Conservation (phyloP, 35 echinoderm and acorn worm genomes). For the Hemicentrotus pulcherrimus region DNA sequence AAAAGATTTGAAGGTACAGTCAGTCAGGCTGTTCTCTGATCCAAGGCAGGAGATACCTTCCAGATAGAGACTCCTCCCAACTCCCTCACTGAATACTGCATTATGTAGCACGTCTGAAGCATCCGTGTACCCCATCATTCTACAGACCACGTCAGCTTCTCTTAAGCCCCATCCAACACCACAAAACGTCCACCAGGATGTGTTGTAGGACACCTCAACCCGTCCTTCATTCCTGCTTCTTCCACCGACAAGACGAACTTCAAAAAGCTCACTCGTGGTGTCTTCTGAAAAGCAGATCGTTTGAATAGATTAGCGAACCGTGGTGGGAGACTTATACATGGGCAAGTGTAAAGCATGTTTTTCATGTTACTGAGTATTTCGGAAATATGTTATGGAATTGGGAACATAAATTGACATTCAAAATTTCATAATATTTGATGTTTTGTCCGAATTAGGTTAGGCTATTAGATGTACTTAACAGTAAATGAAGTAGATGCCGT, state of each 20-base stretch:
- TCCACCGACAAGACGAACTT: not conserved
- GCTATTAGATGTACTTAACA: no score
- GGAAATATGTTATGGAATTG: no score
- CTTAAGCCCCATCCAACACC: not conserved
- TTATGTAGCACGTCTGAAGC: not conserved
- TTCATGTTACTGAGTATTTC: no score
- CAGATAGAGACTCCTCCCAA: not conserved
- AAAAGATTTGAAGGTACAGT: not conserved
- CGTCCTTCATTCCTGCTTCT: not conserved
- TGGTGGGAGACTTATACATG: no score
- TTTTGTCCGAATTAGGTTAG: no score
- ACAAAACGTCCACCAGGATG: not conserved
- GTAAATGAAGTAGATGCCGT: no score
- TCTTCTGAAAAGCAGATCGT: no score
- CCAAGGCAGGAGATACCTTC: not conserved
- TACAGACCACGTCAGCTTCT: not conserved
- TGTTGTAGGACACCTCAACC: not conserved
- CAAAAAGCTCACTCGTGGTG: not conserved
- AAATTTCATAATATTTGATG: no score
- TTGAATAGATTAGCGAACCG: no score
- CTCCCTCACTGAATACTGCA: not conserved
- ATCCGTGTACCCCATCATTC: not conserved
- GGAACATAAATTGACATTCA: no score
- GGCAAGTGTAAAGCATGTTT: no score
- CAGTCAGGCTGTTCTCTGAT: not conserved